Evolutionary conservation across 2,888 invertebrate genomes (phyloP), one percentile per base, ranked within the genome.

Genomic region (Microplitis manilae): DNA sequence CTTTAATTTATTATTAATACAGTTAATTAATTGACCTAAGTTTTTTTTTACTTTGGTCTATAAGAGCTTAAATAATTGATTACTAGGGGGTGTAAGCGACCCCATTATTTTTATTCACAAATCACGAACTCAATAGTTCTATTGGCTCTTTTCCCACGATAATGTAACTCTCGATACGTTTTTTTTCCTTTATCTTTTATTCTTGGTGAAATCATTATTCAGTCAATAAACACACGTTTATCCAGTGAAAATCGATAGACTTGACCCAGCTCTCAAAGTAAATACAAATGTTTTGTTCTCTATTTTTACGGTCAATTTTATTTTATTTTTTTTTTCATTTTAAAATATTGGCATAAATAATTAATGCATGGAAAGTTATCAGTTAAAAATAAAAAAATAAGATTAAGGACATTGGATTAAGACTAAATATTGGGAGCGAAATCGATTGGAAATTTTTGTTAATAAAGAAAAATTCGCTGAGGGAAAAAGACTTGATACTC

Each of bases 151-250:
- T 15, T 62, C 62, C 20, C 62, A 62, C 62, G 62, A 15, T 13
- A 62, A 13, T 50, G 50, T 50, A 50, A 50, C 50, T 50, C 50
- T 50, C 9, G 13, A 50, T 50, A 13, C 13, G 8, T 13, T 50
- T 50, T 13, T 50, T 50, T 17, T 17, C 17, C 17, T 17, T 50
- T 50, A 7, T 41, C 62, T 62, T 62, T n/a, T 62, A n/a, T 62
- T 17, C 9, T 62, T 15, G n/a, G 20, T 15, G 9, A 62, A 20
- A 62, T 62, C 62, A 62, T 62, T 62, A 7, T 62, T 62, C 20
- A 62, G 62, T 15, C 15, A 62, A 20, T 62, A 62, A 62, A 62
- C 20, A 62, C 17, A 62, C 62, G 20, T 62, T 62, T 62, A 62
- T 62, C 20, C 6, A 17, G 15, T 15, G 2, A 17, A 20, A 62